Percentiles rank a stretch among this genome's conserved stretches.
Evolutionary conservation across 2,888 invertebrate genomes (phyloP).

Genomic region (Himalopsyche tibetana): DNA sequence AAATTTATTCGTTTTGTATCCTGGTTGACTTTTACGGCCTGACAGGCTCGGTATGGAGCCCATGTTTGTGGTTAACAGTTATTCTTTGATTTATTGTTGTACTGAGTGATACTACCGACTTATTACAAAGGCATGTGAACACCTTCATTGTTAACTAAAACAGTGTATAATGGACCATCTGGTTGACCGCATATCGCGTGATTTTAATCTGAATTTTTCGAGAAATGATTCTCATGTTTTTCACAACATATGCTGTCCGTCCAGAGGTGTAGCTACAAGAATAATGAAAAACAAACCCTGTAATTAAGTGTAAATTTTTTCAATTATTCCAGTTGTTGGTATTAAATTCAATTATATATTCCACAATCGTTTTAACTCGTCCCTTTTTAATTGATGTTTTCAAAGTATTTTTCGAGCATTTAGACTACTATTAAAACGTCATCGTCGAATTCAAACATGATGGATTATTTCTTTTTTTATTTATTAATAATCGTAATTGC

Average conservation of each 20-base stretch:
- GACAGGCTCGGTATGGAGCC: too few relatives aligned
- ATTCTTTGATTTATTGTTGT: too few relatives aligned
- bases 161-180: background rate
- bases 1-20: too few relatives aligned
- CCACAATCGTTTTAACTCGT: slow-evolving; percentile 35
- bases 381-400: slow-evolving; percentile 31
- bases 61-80: too few relatives aligned
- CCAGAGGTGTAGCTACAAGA: slow-evolving; percentile 25
- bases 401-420: slow-evolving; percentile 28
- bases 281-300: slow-evolving; percentile 33
- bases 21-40: too few relatives aligned
- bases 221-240: slow-evolving; percentile 23
- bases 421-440: slow-evolving; percentile 38
- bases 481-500: slow-evolving; percentile 36
- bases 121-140: background rate
- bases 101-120: too few relatives aligned
- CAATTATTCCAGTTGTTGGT: slow-evolving; percentile 6
- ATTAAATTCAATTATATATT: slow-evolving; percentile 39
- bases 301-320: slow-evolving; percentile 42
- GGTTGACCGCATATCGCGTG: slow-evolving; percentile 40
- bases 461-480: slow-evolving; percentile 31
- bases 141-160: background rate
- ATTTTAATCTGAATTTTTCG: slow-evolving; percentile 28
- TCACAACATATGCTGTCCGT: slow-evolving; percentile 33
- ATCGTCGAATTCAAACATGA: slow-evolving; percentile 15